Base-by-base conservation (phyloP, 2,888 invertebrate genomes). In the Lycia hirtaria region DNA sequence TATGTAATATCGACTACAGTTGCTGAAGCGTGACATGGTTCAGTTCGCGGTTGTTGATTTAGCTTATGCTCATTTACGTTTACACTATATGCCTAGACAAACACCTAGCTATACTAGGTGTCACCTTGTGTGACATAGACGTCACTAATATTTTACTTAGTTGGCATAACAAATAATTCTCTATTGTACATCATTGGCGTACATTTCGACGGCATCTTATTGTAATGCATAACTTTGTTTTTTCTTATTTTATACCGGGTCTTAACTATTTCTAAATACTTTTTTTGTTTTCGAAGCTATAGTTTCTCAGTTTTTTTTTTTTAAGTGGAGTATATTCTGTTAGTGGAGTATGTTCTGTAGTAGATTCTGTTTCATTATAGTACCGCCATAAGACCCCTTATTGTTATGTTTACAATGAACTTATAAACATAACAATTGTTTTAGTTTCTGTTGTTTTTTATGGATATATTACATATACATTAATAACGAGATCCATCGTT, bases 111-210 rank as follows among this genome's bases (percentile, higher is more conserved):
- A 37, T 7, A 2, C 19, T 24, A 44, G 38, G 28, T 38, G 47
- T 54, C 54, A 41, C 41, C 26, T 54, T 53, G 53, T 37, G 30
- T 10, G 22, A 32, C 43, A 24, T 24, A 9, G 28, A 51, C 51
- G 40, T 26, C 33, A 15, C 22, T 24, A 12, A 40, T 40, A 6
- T 26, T 43, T 1, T 4, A 26, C 26, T 43, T 10, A 10, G 17
- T 26, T 28, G 10, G 41, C 41, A 17, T 43, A 24, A 17, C 41
- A 43, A 26, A 15, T 6, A 10, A 43, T 6, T 26, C 10, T 26
- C 26, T 14, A 37, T 37, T 37, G 9, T 19, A 37, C 19, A 37
- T 37, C n/a, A 4, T 37, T 37, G 19, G 10, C 19, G n/a, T 19
- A 33, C 14, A 22, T 40, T 22, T 22, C 3, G 14, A 1, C 2